A percentile compares a stretch with the other conserved stretches of the same genome.
Conservation (phyloP, 2,797 vertebrate species). For the Rhabdophis nuchalis region DNA sequence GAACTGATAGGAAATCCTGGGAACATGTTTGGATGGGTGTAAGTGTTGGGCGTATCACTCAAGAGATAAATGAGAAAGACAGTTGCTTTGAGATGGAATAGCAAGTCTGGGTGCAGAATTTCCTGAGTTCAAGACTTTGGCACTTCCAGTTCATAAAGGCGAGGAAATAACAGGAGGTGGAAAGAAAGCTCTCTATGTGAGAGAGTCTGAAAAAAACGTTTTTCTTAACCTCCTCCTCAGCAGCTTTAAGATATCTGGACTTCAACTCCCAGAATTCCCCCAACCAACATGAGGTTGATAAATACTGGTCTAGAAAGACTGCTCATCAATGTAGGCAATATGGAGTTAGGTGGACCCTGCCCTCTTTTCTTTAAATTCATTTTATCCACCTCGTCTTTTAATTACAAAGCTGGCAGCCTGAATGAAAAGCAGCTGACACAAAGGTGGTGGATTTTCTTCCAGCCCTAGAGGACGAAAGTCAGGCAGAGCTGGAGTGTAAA, state of each 20-base stretch:
- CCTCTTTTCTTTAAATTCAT: background rate
- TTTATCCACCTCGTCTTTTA: background rate
- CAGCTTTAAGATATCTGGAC: background rate
- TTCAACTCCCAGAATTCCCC: background rate
- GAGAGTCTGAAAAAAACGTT: background rate
- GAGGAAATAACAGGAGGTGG: background rate
- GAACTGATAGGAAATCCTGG: background rate
- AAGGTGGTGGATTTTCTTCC: background rate
- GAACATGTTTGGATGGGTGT: background rate
- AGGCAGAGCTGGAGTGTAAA: background rate
- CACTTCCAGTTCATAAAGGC: background rate
- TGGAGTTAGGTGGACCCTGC: background rate
- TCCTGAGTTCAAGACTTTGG: background rate
- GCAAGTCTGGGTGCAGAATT: background rate
- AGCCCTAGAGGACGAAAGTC: background rate
- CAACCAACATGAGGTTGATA: background rate
- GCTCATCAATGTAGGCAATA: background rate
- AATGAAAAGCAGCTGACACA: background rate
- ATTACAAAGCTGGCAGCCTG: background rate
- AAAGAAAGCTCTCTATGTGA: background rate
- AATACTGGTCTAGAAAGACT: background rate
- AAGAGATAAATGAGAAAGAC: background rate
- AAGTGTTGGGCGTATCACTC: background rate
- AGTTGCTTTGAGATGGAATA: background rate
- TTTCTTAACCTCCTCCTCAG: background rate